Evolutionary conservation across 2,888 invertebrate species (phyloP), one percentile per base, ranked within the genome.

Genomic region (Caenorhabditis plicata): DNA sequence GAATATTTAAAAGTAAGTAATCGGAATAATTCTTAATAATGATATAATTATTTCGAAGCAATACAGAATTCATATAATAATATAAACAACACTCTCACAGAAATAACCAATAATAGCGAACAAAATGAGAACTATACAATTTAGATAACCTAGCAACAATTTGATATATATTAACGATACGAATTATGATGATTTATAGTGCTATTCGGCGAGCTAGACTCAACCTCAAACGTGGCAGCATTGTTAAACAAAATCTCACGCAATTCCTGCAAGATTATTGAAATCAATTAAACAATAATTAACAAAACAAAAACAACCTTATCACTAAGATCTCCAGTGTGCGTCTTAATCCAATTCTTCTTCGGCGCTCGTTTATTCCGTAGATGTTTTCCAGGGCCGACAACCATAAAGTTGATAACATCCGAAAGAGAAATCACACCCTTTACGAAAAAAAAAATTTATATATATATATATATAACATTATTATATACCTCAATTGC

Each of bases 381-480:
- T 31, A 70, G 33, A 19, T 60, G 46, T 4, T 39, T 53, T 25
- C 68, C 73, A 2, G 70, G 73, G 22, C 54, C 46, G 2, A 73
- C 70, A 8, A 71, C 70, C 61, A 73, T 64, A 43, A 66, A 67
- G 48, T 70, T 71, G 49, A 73, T 67, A 29, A 73, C 68, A 45
- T 73, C 73, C 22, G 71, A 68, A 17, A 73, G 48, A 0, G 73
- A 73, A 42, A 73, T 71, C 25, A 73, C 56, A 33, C 73, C 73
- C 66, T 67, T 36, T 40, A 45, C 23, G 4, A 9, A 9, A 9
- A 15, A 8, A 7, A 15, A 7, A 20, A 17, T 40, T 19, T 17
- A 20, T 8, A n/a, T 40, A 20, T 40, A 9, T 8, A 7, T 15
- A 17, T n/a, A n/a, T n/a, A n/a, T n/a, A n/a, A n/a, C n/a, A 35